phyloP scores from a whole-genome alignment of 30 jellyfish, hydroid and myxozoan genomes.

The Aurelia sp. region DNA sequence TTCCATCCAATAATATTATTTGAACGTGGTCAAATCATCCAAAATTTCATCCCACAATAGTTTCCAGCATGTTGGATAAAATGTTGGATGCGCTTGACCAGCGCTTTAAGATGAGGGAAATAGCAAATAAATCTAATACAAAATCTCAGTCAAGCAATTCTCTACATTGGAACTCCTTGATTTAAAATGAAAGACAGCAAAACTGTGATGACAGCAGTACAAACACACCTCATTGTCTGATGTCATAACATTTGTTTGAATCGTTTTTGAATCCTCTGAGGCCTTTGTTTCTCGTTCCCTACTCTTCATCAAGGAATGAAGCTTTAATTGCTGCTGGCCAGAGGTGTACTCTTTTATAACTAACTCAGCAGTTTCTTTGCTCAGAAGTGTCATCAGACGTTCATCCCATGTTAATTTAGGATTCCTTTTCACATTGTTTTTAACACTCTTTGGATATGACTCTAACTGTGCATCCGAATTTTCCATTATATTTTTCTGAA shows the following conservation, averaged over 20 bases:
- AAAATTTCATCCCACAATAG: no score
- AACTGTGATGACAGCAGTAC: no score
- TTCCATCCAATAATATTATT: no score
- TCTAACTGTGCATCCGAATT: background rate
- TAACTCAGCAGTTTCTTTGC: conserved; percentile 84
- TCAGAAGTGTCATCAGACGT: conserved; percentile 59
- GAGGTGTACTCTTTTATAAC: conserved; percentile 69
- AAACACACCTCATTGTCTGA: background rate
- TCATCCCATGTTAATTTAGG: conserved; percentile 81
- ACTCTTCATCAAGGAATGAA: conserved; percentile 7
- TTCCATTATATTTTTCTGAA: background rate
- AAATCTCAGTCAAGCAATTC: no score
- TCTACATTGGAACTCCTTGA: no score
- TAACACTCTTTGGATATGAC: background rate
- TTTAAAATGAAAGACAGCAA: no score
- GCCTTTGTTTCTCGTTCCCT: background rate
- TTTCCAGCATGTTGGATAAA: no score
- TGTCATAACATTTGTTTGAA: background rate
- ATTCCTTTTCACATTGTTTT: background rate
- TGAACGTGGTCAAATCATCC: no score
- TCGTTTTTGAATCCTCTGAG: background rate
- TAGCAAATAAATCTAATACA: no score
- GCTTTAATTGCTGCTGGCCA: conserved; percentile 45
- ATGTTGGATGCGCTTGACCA: no score
- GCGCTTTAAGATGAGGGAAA: no score